Evolutionary conservation across 2,113 vertebrate genomes (phyloP).

Genomic region (Salvelinus alpinus): DNA sequence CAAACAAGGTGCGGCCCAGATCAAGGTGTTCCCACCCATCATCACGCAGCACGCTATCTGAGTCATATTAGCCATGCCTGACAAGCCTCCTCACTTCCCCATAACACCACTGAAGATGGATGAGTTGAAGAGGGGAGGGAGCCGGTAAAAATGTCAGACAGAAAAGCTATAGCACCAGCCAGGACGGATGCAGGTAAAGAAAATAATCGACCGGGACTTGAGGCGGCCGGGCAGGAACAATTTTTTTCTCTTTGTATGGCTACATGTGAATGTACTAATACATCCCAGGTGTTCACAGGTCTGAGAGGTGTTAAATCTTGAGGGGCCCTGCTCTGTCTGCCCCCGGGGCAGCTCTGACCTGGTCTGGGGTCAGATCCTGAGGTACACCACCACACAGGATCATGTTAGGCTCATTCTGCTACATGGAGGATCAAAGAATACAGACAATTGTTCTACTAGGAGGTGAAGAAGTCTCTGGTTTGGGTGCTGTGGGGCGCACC

Average conservation of each 20-base stretch:
- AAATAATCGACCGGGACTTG: conserved; percentile 8
- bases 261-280: conserved; percentile 56
- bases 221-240: background rate
- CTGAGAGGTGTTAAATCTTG: conserved; percentile 65
- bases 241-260: conserved; percentile 21
- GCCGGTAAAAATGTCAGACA: conserved; percentile 18
- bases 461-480: background rate
- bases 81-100: conserved; percentile 39
- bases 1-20: conserved; percentile 55
- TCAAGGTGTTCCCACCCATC: conserved; percentile 59
- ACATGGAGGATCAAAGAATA: conserved; percentile 34
- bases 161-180: background rate
- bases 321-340: conserved; percentile 51
- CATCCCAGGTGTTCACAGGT: conserved; percentile 65
- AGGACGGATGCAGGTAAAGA: conserved; percentile 23
- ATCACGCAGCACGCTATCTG: conserved; percentile 60
- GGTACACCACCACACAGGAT: conserved; percentile 51
- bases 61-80: conserved; percentile 65
- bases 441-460: conserved; percentile 27
- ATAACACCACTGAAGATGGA: conserved; percentile 54
- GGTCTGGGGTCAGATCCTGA: conserved; percentile 31
- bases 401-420: conserved; percentile 51
- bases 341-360: conserved; percentile 54
- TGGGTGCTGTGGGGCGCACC: background rate
- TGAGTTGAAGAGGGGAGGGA: conserved; percentile 46